Percentiles rank a stretch among this genome's conserved stretches.
Evolutionary conservation across 2,797 vertebrate genomes (phyloP).

Genomic region (Geotrypetes seraphini): DNA sequence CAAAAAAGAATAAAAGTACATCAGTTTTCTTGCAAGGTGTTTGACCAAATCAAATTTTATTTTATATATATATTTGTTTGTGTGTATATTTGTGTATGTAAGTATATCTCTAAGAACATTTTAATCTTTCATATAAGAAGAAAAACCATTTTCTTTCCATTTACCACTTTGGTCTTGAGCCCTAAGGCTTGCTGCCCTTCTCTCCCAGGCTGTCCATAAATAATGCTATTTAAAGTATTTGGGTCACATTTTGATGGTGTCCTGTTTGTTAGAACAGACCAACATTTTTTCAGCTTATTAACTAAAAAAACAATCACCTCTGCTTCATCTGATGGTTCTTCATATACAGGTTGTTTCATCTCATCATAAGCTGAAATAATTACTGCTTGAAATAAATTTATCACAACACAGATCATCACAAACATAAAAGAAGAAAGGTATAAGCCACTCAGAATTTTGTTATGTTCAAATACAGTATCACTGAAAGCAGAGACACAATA

Average conservation of each 20-base stretch:
- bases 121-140: slow-evolving; percentile 20
- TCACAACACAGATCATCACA: slow-evolving; percentile 36
- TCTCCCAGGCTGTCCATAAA: slow-evolving; percentile 25
- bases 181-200: slow-evolving; percentile 9
- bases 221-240: neutral
- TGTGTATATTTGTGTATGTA: no score
- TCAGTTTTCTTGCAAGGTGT: no score
- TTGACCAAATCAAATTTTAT: no score
- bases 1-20: no score
- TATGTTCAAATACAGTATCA: slow-evolving; percentile 15
- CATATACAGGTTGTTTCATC: slow-evolving; percentile 24
- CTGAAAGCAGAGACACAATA: slow-evolving; percentile 36
- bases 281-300: neutral
- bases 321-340: slow-evolving; percentile 36
- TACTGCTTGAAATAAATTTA: slow-evolving; percentile 37
- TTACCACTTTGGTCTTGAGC: slow-evolving; percentile 34
- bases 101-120: no score
- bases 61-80: no score
- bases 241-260: neutral
- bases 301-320: slow-evolving; percentile 24
- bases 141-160: slow-evolving; percentile 29
- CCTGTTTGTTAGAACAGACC: neutral
- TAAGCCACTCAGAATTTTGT: slow-evolving; percentile 20
- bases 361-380: slow-evolving; percentile 31
- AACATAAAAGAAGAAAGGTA: slow-evolving; percentile 37